Conservation (phyloP, 2,797 vertebrate genomes). For the Choloepus didactylus region DNA sequence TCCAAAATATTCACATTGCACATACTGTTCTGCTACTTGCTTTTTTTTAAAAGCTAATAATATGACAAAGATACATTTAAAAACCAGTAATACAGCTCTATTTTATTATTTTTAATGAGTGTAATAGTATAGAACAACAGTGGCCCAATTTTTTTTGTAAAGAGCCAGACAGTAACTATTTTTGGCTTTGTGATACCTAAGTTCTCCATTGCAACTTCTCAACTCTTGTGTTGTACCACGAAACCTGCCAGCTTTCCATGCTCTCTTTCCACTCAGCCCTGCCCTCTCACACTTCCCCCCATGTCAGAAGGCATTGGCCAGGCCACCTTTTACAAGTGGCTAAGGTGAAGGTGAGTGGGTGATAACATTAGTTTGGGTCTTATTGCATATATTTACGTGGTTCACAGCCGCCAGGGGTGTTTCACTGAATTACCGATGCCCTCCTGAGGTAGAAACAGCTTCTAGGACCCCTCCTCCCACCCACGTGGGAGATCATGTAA, state of each 20-base stretch:
- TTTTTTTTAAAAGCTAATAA: not conserved
- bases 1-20: not conserved
- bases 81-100: not conserved
- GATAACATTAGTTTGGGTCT: not conserved
- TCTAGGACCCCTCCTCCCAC: not conserved
- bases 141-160: not conserved
- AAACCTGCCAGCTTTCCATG: not conserved
- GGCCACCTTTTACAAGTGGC: not conserved
- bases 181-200: not conserved
- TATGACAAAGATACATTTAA: not conserved
- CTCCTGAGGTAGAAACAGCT: not conserved
- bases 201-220: not conserved
- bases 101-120: not conserved
- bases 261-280: not conserved
- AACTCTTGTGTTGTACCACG: rapidly evolving
- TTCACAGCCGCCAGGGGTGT: not conserved
- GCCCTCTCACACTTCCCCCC: not conserved
- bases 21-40: not conserved
- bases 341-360: not conserved
- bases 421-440: not conserved
- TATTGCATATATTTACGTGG: not conserved
- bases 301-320: not conserved
- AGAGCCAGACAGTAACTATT: not conserved
- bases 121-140: not conserved
- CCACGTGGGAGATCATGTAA: rapidly evolving